Percentiles rank a stretch among this genome's conserved stretches.
phyloP scores from a whole-genome alignment of 2,113 vertebrate species.

The Aptenodytes forsteri region DNA sequence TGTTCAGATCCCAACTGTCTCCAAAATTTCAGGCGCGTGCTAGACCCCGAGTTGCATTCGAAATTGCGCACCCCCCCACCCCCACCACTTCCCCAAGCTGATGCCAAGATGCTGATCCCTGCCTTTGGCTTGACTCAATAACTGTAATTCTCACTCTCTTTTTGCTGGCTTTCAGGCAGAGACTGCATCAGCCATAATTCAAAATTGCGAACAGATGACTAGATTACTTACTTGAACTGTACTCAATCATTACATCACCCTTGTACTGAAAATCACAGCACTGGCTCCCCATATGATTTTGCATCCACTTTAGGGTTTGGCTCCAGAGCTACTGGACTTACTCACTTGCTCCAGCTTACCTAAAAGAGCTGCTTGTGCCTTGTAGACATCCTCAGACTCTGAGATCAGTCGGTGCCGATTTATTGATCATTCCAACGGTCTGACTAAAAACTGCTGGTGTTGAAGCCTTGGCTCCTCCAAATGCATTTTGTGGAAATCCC shows the following conservation, averaged over 20 bases:
- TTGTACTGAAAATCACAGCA: slow-evolving; percentile 43
- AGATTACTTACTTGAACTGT: slow-evolving; percentile 59
- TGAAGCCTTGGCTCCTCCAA: slow-evolving; percentile 43
- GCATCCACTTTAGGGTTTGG: slow-evolving; percentile 71
- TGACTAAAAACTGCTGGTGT: slow-evolving; percentile 47
- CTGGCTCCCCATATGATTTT: slow-evolving; percentile 54
- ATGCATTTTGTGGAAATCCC: slow-evolving; percentile 51
- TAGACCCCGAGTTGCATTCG: not conserved
- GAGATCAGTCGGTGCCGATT: slow-evolving; percentile 46
- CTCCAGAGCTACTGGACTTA: slow-evolving; percentile 65
- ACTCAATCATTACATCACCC: slow-evolving; percentile 72
- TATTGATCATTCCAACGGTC: slow-evolving; percentile 27
- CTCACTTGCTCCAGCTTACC: slow-evolving; percentile 62
- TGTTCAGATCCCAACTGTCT: not conserved
- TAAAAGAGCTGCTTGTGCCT: slow-evolving; percentile 50
- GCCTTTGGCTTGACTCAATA: slow-evolving; percentile 18
- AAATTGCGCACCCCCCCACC: fast-evolving
- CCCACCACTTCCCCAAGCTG: not conserved
- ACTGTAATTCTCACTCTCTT: slow-evolving; percentile 18
- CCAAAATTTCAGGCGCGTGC: not conserved
- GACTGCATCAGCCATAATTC: slow-evolving; percentile 58
- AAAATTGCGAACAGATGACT: slow-evolving; percentile 70
- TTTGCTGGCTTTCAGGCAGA: slow-evolving; percentile 42
- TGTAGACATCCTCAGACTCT: slow-evolving; percentile 48
- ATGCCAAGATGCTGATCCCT: slow-evolving; percentile 12